Conservation (phyloP, 2,888 invertebrate genomes). For the Orchesellides sinensis region DNA sequence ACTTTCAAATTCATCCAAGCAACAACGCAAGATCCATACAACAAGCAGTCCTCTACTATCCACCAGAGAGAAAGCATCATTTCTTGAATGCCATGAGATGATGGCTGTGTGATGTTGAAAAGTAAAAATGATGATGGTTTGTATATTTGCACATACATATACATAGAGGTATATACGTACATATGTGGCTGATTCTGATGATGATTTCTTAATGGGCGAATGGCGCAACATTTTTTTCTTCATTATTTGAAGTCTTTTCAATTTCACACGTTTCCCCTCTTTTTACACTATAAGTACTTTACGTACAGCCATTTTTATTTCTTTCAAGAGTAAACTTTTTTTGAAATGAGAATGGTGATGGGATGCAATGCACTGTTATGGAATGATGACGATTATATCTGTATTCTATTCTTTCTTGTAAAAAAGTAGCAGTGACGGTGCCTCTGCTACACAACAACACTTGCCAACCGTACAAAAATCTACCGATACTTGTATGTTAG, state of each 20-base stretch:
- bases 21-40: neutral
- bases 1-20: neutral
- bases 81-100: too few species aligned
- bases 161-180: too few species aligned
- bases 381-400: conserved; percentile 31
- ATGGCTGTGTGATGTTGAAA: neutral
- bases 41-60: neutral
- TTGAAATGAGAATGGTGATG: conserved; percentile 4
- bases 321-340: neutral
- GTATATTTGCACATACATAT: too few species aligned
- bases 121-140: too few species aligned
- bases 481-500: neutral
- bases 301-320: conserved; percentile 8
- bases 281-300: neutral
- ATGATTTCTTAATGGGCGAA: conserved; percentile 45
- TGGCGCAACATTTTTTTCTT: conserved; percentile 30
- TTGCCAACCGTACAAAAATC: neutral
- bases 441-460: conserved; percentile 20
- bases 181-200: neutral
- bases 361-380: conserved; percentile 30
- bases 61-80: too few species aligned
- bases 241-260: conserved; percentile 39
- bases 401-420: too few species aligned
- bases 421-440: too few species aligned
- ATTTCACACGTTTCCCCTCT: conserved; percentile 41